Conservation (phyloP, 2,888 invertebrate species). For the Drosophila robusta region DNA sequence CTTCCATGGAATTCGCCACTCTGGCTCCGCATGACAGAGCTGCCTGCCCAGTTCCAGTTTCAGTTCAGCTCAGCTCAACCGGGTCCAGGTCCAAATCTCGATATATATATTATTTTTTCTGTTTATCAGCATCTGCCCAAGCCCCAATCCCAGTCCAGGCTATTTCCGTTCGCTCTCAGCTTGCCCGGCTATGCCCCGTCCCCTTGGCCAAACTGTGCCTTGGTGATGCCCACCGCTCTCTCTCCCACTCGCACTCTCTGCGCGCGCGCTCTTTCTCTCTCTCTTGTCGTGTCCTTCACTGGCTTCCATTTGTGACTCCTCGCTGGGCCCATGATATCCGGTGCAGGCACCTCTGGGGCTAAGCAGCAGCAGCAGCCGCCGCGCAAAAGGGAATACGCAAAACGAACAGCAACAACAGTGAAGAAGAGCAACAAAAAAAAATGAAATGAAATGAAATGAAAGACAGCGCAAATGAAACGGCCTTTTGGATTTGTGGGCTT, state of each 20-base stretch:
- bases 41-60: slow-evolving; percentile 15
- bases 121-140: slow-evolving; percentile 34
- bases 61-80: background rate
- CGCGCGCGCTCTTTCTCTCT: slow-evolving; percentile 62
- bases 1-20: slow-evolving; percentile 55
- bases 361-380: slow-evolving; percentile 30
- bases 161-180: slow-evolving; percentile 52
- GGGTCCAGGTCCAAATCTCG: slow-evolving; percentile 41
- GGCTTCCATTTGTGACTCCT: slow-evolving; percentile 56
- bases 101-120: slow-evolving; percentile 16
- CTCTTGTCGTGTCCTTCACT: slow-evolving; percentile 58
- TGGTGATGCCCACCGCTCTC: background rate
- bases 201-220: background rate
- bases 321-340: slow-evolving; percentile 59
- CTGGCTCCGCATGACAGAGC: slow-evolving; percentile 25
- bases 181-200: slow-evolving; percentile 2
- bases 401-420: slow-evolving; percentile 7
- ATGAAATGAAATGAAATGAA: slow-evolving; percentile 17
- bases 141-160: slow-evolving; percentile 34
- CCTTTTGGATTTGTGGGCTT: slow-evolving; percentile 68
- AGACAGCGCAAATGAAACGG: slow-evolving; percentile 37
- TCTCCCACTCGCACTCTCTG: slow-evolving; percentile 26
- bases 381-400: slow-evolving; percentile 51
- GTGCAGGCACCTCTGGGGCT: slow-evolving; percentile 64
- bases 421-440: slow-evolving; percentile 6